phyloP scores from a whole-genome alignment of 2,113 vertebrate species.

The Seriola rivoliana region DNA sequence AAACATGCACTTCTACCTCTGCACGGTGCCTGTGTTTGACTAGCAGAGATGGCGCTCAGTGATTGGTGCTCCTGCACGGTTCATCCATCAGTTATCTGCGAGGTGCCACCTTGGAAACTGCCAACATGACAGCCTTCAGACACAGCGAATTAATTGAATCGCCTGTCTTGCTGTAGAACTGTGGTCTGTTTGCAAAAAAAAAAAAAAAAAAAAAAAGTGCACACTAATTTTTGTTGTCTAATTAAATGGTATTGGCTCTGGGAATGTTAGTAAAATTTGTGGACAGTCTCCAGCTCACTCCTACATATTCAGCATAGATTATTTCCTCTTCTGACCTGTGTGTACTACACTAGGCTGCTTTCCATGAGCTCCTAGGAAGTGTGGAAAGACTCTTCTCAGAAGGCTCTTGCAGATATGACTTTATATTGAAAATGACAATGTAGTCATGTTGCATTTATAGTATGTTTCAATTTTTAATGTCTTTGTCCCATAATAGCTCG shows the following conservation, averaged over 20 bases:
- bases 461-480: not conserved
- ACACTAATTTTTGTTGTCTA: not conserved
- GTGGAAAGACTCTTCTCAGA: conserved; percentile 22
- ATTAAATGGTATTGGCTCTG: conserved; percentile 27
- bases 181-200: not conserved
- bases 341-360: conserved; percentile 4
- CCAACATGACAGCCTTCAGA: conserved; percentile 31
- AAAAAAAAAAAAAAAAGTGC: not conserved
- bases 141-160: conserved; percentile 27
- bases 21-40: not conserved
- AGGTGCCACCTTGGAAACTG: conserved; percentile 16
- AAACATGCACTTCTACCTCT: not conserved
- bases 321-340: conserved; percentile 31
- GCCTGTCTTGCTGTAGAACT: conserved; percentile 2
- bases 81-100: conserved; percentile 37
- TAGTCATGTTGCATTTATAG: not conserved
- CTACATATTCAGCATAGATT: conserved; percentile 1
- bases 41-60: not conserved
- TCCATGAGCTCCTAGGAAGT: conserved; percentile 17
- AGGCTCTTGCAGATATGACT: not conserved
- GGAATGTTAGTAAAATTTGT: conserved; percentile 12
- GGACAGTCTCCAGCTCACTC: conserved; percentile 35
- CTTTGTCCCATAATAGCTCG: not conserved
- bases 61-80: conserved; percentile 11
- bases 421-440: not conserved